Percentiles rank a stretch among this genome's conserved stretches.
These are phyloP conservation scores for Trichacis sp. DNA, from an alignment of 2,888 invertebrate species.

Conservation along the genomic window DNA sequence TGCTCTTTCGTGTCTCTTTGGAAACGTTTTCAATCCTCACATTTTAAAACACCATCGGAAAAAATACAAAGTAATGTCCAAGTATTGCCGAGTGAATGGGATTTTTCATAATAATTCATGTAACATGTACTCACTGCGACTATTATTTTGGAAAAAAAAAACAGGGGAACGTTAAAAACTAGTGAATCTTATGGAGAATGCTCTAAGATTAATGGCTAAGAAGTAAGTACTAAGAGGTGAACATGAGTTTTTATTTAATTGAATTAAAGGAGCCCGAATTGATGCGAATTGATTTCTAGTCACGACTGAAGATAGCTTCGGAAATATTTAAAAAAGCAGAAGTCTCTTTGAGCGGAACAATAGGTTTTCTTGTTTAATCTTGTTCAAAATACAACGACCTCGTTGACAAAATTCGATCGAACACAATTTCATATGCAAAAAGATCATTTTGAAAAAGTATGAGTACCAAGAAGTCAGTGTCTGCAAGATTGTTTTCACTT, in stretches of 20 bases:
- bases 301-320: slow-evolving; percentile 58
- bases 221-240: slow-evolving; percentile 55
- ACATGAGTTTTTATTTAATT: too few species aligned
- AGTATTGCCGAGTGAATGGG: slow-evolving; percentile 66
- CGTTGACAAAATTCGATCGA: slow-evolving; percentile 62
- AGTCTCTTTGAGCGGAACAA: slow-evolving; percentile 66
- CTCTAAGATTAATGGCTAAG: slow-evolving; percentile 63
- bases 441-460: slow-evolving; percentile 69
- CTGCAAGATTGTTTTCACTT: slow-evolving; percentile 58
- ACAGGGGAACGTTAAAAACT: slow-evolving; percentile 54
- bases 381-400: slow-evolving; percentile 58
- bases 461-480: slow-evolving; percentile 63
- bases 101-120: too few species aligned
- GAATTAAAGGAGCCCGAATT: not conserved
- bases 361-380: slow-evolving; percentile 56
- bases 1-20: slow-evolving; percentile 59
- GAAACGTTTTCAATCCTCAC: slow-evolving; percentile 65
- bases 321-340: slow-evolving; percentile 61
- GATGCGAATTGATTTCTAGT: slow-evolving; percentile 43
- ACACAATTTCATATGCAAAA: slow-evolving; percentile 65
- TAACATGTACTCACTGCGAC: too few species aligned
- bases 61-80: slow-evolving; percentile 66
- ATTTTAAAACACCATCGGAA: slow-evolving; percentile 66
- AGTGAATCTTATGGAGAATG: slow-evolving; percentile 63
- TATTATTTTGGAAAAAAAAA: slow-evolving; percentile 50